Evolutionary conservation across 2,797 vertebrate species (phyloP).

Genomic region (Acipenser transmontanus): DNA sequence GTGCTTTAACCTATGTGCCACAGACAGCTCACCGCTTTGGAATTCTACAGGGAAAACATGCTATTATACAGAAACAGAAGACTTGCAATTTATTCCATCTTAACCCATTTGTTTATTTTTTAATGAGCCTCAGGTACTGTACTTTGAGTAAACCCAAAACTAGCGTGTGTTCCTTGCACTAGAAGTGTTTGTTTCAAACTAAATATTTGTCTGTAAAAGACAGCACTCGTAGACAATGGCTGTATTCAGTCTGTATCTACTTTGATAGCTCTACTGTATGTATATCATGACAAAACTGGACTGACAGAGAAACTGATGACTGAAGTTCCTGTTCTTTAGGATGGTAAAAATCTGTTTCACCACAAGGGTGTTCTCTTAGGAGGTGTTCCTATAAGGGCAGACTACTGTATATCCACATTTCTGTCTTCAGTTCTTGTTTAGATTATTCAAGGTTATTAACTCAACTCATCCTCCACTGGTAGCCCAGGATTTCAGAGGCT

Average conservation of each 20-base stretch:
- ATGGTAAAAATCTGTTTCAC: no score
- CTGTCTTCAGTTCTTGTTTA: conserved; percentile 12
- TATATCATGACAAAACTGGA: no score
- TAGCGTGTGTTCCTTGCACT: no score
- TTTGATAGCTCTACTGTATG: no score
- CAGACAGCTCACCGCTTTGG: conserved; percentile 23
- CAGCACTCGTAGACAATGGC: no score
- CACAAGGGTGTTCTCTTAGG: no score
- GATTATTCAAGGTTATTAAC: conserved; percentile 53
- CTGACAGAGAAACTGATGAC: no score
- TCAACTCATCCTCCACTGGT: conserved; percentile 32
- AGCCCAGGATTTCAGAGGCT: conserved; percentile 40
- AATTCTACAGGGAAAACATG: conserved; percentile 24
- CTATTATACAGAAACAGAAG: conserved; percentile 26
- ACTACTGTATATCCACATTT: conserved; percentile 17
- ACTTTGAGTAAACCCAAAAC: conserved; percentile 2
- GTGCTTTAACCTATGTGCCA: conserved; percentile 21
- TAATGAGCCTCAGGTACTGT: conserved; percentile 42
- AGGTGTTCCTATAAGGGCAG: no score
- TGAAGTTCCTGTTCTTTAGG: no score
- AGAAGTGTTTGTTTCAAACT: no score
- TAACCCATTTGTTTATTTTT: conserved; percentile 42
- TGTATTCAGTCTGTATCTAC: no score
- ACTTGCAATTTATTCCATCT: conserved; percentile 34
- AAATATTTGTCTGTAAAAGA: no score